Base-by-base conservation (phyloP, 2,888 invertebrate species). In the Mesoligia furuncula region DNA sequence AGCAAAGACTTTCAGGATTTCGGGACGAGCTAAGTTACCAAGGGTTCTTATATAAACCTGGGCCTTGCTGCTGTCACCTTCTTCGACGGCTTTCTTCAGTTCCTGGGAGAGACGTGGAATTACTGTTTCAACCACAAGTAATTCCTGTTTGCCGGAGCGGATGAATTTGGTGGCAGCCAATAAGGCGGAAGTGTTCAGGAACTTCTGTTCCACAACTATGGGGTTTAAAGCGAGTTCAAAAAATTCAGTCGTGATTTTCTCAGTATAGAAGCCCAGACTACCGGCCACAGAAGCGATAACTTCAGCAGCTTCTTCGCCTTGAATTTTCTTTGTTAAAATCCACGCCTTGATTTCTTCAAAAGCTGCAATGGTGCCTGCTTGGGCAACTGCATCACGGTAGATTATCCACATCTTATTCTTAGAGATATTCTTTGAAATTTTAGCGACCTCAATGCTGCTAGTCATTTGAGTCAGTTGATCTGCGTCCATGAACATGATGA, bases 361-460 rank as follows among this genome's bases (percentile, higher is more conserved):
- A 64, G 98, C 97, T 9, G 98, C 98, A 67, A 97, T 97, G 15
- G 98, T 98, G 73, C 98, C 98, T 27, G 97, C 95, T 92, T 98
- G 97, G 8, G 97, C 96, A 8, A 98, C 95, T 48, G 97, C 97
- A 88, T 98, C 98, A 64, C 98, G 97, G 93, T 97, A 97, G 17
- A 97, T 96, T 90, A 93, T 95, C 97, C 98, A 98, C 88, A 97
- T 95, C 69, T 96, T 95, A 70, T 92, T 90, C 84, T 95, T 93
- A 48, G 94, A 91, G 7, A 90, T 87, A 83, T 96, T 95, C 82
- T 95, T 95, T 8, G 93, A 92, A 36, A 92, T 87, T 83, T 93
- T 93, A 7, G 90, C 91, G 2, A 91, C 87, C 91, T 97, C 97
- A 72, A 98, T 92, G 85, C 95, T 93, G 65, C 94, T 94, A 80